Evolutionary conservation across 2,113 vertebrate species (phyloP).

Genomic region (Ageneiosus marmoratus): DNA sequence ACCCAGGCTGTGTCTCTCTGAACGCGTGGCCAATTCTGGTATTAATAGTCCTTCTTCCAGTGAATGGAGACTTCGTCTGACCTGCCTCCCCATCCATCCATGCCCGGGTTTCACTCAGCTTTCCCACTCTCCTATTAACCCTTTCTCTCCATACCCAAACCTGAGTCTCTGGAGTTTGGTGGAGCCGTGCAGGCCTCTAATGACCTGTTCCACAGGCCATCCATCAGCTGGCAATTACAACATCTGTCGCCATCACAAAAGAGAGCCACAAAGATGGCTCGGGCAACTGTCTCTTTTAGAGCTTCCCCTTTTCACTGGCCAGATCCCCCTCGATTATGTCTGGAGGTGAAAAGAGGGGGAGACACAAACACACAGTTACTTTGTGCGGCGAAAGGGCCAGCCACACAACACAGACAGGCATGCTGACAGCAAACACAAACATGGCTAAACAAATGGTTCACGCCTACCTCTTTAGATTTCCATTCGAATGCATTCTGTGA

Average conservation of each 20-base stretch:
- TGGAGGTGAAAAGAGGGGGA: slow-evolving; percentile 54
- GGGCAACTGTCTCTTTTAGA: slow-evolving; percentile 59
- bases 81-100: slow-evolving; percentile 61
- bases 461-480: slow-evolving; percentile 83
- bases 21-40: slow-evolving; percentile 71
- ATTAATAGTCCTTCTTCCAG: slow-evolving; percentile 65
- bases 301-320: slow-evolving; percentile 40
- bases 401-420: slow-evolving; percentile 76
- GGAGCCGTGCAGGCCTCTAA: slow-evolving; percentile 66
- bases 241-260: slow-evolving; percentile 78
- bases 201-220: slow-evolving; percentile 74
- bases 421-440: slow-evolving; percentile 86
- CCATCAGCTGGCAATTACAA: slow-evolving; percentile 84
- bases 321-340: slow-evolving; percentile 71
- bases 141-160: slow-evolving; percentile 51
- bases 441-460: slow-evolving; percentile 83
- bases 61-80: slow-evolving; percentile 68
- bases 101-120: slow-evolving; percentile 39
- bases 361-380: slow-evolving; percentile 58
- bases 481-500: slow-evolving; percentile 79
- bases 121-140: slow-evolving; percentile 65
- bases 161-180: slow-evolving; percentile 50
- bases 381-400: slow-evolving; percentile 71
- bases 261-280: slow-evolving; percentile 68
- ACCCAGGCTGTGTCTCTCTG: slow-evolving; percentile 58